Percentiles rank a stretch among this genome's conserved stretches.
These are phyloP conservation scores for Hydrotaea cyrtoneurina DNA, from an alignment of 2,888 invertebrate species.

Conservation along the genomic window DNA sequence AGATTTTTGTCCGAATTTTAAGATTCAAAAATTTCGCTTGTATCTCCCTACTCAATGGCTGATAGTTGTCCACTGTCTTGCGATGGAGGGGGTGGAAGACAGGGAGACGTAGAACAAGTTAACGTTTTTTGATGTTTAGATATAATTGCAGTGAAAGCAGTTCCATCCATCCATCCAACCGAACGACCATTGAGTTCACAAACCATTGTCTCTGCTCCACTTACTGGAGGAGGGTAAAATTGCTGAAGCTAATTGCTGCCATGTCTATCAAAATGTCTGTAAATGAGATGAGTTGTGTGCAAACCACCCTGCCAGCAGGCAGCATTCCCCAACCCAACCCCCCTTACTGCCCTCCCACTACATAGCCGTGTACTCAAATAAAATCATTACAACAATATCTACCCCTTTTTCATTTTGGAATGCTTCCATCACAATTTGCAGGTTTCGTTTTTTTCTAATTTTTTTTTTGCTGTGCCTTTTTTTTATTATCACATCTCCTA, in stretches of 20 bases:
- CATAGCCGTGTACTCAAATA: constrained; percentile 13
- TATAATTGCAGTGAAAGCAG: constrained; percentile 46
- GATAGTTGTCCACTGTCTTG: neutral
- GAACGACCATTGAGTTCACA: neutral
- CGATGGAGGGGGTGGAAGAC: neutral
- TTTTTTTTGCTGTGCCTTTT: constrained; percentile 16
- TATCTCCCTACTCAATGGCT: neutral
- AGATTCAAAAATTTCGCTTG: neutral
- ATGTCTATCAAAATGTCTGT: constrained; percentile 55
- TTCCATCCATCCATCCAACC: constrained; percentile 14
- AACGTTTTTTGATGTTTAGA: constrained; percentile 41
- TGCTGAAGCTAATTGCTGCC: constrained; percentile 54
- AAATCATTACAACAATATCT: constrained; percentile 40
- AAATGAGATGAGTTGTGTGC: constrained; percentile 47
- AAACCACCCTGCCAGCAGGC: constrained; percentile 1
- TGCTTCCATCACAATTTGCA: neutral
- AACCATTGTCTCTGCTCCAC: constrained; percentile 44
- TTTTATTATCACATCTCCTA: constrained; percentile 52
- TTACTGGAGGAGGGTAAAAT: constrained; percentile 23
- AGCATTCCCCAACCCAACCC: neutral
- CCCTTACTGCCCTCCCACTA: neutral
- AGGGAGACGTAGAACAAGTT: neutral
- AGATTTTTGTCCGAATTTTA: neutral
- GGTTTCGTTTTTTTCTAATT: neutral
- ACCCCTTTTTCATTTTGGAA: constrained; percentile 2